A percentile compares a stretch with the other conserved stretches of the same genome.
Conservation (phyloP, 30 jellyfish, hydroid and myxozoan species). For the Turritopsis dohrnii region DNA sequence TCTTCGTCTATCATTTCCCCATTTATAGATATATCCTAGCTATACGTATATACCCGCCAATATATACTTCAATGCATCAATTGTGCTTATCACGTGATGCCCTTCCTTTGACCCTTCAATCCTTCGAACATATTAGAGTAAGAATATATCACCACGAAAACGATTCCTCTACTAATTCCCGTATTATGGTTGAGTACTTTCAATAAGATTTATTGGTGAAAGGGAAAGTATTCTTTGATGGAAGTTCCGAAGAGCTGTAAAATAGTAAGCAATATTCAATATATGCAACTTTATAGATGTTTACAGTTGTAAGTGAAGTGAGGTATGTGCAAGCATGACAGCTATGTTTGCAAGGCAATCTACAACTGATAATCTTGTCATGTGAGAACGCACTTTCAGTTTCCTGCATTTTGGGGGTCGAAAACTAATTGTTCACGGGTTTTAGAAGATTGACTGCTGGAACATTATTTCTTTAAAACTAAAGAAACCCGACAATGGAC, state of each 20-base stretch:
- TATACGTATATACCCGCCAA: too few relatives aligned
- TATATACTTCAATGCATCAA: slow-evolving; percentile 45
- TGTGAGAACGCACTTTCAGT: slow-evolving; percentile 58
- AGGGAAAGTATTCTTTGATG: slow-evolving; percentile 28
- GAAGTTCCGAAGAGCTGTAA: slow-evolving; percentile 80
- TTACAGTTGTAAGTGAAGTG: too few relatives aligned
- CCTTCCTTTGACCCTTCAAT: slow-evolving; percentile 52
- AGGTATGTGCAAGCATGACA: too few relatives aligned
- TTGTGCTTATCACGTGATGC: slow-evolving; percentile 72
- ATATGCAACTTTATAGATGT: too few relatives aligned
- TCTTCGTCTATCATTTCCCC: too few relatives aligned
- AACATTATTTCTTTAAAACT: not conserved
- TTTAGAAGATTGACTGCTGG: not conserved
- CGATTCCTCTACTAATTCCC: too few relatives aligned
- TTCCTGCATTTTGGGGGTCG: slow-evolving; percentile 54
- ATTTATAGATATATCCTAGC: too few relatives aligned
- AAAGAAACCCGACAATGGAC: not conserved
- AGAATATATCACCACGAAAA: not conserved
- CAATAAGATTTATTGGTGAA: too few relatives aligned
- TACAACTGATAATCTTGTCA: slow-evolving; percentile 52
- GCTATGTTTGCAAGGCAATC: slow-evolving; percentile 52
- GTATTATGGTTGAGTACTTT: too few relatives aligned
- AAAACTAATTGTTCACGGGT: slow-evolving; percentile 64
- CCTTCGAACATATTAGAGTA: slow-evolving; percentile 59
- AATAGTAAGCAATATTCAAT: not conserved